These are phyloP conservation scores for Daptonema setosum DNA, from an alignment of 2,888 invertebrate species.

Conservation along the genomic window DNA sequence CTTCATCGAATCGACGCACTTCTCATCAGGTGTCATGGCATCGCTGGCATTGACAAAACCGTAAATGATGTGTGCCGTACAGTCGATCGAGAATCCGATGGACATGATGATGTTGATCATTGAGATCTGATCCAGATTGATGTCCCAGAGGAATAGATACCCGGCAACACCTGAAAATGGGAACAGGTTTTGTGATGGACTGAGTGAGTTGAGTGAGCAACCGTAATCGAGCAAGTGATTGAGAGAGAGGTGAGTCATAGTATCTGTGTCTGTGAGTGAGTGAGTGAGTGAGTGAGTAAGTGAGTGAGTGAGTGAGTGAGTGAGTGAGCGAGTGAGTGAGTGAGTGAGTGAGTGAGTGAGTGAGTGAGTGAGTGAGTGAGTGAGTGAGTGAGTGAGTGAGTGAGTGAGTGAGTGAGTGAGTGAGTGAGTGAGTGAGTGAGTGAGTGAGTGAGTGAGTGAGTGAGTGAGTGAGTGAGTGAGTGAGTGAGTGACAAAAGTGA, in stretches of 20 bases:
- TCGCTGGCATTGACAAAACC: slow-evolving; percentile 67
- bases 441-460: too few relatives aligned
- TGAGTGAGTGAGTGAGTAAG: too few relatives aligned
- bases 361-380: background rate
- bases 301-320: too few relatives aligned
- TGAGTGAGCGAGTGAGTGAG: too few relatives aligned
- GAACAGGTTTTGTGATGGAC: too few relatives aligned
- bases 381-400: too few relatives aligned
- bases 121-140: slow-evolving; percentile 56
- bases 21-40: slow-evolving; percentile 42
- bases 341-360: background rate
- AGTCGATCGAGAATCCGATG: slow-evolving; percentile 77
- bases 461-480: too few relatives aligned
- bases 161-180: slow-evolving; percentile 50
- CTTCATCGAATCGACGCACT: slow-evolving; percentile 23
- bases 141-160: slow-evolving; percentile 83
- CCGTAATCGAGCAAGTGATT: background rate
- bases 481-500: too few relatives aligned
- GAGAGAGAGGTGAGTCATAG: background rate
- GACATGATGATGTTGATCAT: slow-evolving; percentile 94
- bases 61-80: slow-evolving; percentile 81
- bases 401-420: too few relatives aligned
- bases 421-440: too few relatives aligned
- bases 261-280: background rate
- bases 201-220: background rate